These are phyloP conservation scores for Pollenia angustigena DNA, from an alignment of 2,888 invertebrate species.

Conservation along the genomic window DNA sequence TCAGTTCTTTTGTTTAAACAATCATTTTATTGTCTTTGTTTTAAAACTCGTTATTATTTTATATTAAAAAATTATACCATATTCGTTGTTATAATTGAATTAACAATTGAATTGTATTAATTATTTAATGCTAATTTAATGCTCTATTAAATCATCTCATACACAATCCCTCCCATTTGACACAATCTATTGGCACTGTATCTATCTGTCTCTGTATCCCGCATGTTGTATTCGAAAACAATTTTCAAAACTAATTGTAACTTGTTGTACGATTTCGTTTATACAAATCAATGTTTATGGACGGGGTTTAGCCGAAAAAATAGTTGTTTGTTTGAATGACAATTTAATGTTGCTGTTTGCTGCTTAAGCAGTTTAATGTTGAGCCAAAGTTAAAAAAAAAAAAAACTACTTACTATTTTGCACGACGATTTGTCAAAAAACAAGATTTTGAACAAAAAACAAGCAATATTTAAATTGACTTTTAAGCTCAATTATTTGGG, in stretches of 20 bases:
- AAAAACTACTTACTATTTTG: slow-evolving; percentile 60
- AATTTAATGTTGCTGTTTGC: slow-evolving; percentile 65
- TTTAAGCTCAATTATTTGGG: slow-evolving; percentile 49
- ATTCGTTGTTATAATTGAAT: slow-evolving; percentile 52
- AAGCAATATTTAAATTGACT: slow-evolving; percentile 42
- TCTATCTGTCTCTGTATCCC: not conserved
- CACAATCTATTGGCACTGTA: slow-evolving; percentile 16
- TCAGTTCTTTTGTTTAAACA: not conserved
- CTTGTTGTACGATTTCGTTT: slow-evolving; percentile 42
- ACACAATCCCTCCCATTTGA: slow-evolving; percentile 22
- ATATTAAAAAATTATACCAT: slow-evolving; percentile 60
- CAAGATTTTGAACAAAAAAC: not conserved
- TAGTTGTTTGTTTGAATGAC: slow-evolving; percentile 66
- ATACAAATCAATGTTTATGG: slow-evolving; percentile 48
- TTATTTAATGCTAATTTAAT: slow-evolving; percentile 61
- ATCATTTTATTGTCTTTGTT: slow-evolving; percentile 6
- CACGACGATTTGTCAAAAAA: slow-evolving; percentile 65
- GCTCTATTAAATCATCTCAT: slow-evolving; percentile 61
- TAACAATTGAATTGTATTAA: slow-evolving; percentile 40
- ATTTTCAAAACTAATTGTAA: slow-evolving; percentile 66
- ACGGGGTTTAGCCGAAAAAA: slow-evolving; percentile 18
- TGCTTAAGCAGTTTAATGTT: slow-evolving; percentile 69
- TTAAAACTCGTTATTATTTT: slow-evolving; percentile 23
- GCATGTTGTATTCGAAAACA: slow-evolving; percentile 16
- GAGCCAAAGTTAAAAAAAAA: slow-evolving; percentile 15